These are phyloP conservation scores for Aricia agestis DNA, from an alignment of 1,140 invertebrate genomes.

Conservation along the genomic window DNA sequence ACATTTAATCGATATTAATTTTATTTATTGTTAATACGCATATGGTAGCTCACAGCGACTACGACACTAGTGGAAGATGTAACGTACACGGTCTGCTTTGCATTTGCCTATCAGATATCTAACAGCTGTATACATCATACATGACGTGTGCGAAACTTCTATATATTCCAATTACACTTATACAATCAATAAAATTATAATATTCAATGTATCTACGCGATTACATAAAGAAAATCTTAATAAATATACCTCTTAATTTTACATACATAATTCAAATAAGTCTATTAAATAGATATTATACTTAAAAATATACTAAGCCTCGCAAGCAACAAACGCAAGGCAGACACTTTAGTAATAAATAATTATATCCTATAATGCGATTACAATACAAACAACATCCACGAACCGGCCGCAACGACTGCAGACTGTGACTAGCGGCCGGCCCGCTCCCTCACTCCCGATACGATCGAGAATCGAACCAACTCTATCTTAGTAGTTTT, in stretches of 20 bases:
- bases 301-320: background rate
- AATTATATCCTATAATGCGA: slow-evolving; percentile 56
- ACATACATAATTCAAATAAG: background rate
- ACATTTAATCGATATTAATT: slow-evolving; percentile 53
- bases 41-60: slow-evolving; percentile 66
- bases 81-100: slow-evolving; percentile 58
- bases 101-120: slow-evolving; percentile 33
- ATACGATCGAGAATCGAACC: no score
- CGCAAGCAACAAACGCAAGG: slow-evolving; percentile 43
- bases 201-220: background rate
- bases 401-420: slow-evolving; percentile 32
- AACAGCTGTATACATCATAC: no score
- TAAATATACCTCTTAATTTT: background rate
- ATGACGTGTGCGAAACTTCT: background rate
- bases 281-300: background rate
- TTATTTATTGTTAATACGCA: slow-evolving; percentile 67
- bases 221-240: background rate
- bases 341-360: slow-evolving; percentile 51
- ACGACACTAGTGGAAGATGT: slow-evolving; percentile 67
- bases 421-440: background rate
- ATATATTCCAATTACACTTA: background rate
- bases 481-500: no score
- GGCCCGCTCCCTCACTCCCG: no score
- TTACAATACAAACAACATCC: slow-evolving; percentile 49
- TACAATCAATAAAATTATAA: background rate